These are phyloP conservation scores for Erinaceus europaeus DNA, from an alignment of 2,113 vertebrate genomes.

Conservation along the genomic window DNA sequence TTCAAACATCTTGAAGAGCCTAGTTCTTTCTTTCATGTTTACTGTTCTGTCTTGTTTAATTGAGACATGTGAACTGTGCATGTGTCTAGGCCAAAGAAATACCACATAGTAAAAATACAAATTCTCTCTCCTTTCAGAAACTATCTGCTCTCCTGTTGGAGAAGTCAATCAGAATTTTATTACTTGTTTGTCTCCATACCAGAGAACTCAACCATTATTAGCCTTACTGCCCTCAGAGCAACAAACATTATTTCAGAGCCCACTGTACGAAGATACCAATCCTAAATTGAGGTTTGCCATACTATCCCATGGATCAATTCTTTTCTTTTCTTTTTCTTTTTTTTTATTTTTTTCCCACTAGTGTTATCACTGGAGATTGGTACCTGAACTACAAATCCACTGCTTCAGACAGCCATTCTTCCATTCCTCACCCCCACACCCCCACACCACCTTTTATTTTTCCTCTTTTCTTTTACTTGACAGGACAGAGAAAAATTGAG, in stretches of 20 bases:
- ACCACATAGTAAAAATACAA: background rate
- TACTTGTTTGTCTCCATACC: background rate
- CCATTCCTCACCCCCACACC: no score
- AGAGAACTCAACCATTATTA: background rate
- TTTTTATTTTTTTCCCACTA: no score
- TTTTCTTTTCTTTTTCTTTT: no score
- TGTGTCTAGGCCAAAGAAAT: background rate
- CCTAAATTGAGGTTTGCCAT: no score
- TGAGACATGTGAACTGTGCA: constrained; percentile 9
- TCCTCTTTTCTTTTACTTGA: no score
- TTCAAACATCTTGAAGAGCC: constrained; percentile 19
- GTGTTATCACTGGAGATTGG: no score
- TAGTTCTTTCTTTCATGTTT: constrained; percentile 24
- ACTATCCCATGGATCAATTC: no score
- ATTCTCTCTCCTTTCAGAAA: constrained; percentile 3
- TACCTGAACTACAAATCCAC: no score
- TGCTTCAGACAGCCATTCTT: no score
- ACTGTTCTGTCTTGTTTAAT: background rate
- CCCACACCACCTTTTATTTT: no score
- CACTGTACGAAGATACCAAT: background rate
- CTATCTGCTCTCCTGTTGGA: background rate
- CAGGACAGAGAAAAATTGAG: no score
- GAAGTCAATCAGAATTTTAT: background rate
- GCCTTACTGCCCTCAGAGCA: background rate
- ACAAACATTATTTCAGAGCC: background rate